These are phyloP conservation scores for Vicugna pacos DNA, from an alignment of 2,113 vertebrate genomes.

Conservation along the genomic window DNA sequence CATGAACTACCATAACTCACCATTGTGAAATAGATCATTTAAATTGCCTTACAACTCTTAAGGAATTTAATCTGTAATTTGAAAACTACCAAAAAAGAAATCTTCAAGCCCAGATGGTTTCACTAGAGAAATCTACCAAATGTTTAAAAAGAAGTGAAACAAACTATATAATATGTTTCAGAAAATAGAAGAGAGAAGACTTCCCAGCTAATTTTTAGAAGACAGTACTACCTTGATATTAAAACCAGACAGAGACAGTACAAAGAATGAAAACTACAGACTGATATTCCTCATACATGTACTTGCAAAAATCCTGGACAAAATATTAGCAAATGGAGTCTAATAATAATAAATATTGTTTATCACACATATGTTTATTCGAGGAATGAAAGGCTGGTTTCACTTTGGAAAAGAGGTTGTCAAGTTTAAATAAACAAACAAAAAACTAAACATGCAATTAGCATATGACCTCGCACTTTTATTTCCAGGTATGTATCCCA, in stretches of 20 bases:
- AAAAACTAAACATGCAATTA: background rate
- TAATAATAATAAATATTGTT: background rate
- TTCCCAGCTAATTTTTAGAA: conserved; percentile 24
- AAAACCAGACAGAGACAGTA: background rate
- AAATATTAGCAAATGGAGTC: background rate
- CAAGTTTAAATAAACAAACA: background rate
- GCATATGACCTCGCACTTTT: background rate
- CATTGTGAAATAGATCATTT: background rate
- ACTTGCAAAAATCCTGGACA: background rate
- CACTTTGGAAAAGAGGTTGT: background rate
- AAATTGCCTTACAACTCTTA: background rate
- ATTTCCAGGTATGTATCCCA: background rate
- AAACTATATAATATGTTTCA: conserved; percentile 28
- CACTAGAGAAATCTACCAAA: conserved; percentile 25
- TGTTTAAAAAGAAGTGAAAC: conserved; percentile 49
- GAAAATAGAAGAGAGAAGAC: conserved; percentile 1
- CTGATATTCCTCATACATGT: background rate
- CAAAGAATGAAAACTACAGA: background rate
- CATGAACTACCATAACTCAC: background rate
- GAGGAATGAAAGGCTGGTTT: background rate
- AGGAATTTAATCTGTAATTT: conserved; percentile 24
- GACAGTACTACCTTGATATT: background rate
- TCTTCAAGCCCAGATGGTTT: conserved; percentile 22
- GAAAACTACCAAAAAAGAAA: conserved; percentile 8
- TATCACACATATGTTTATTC: background rate